Percentiles rank a stretch among this genome's conserved stretches.
Conservation (phyloP, 1,140 invertebrate genomes). For the Sipha flava region DNA sequence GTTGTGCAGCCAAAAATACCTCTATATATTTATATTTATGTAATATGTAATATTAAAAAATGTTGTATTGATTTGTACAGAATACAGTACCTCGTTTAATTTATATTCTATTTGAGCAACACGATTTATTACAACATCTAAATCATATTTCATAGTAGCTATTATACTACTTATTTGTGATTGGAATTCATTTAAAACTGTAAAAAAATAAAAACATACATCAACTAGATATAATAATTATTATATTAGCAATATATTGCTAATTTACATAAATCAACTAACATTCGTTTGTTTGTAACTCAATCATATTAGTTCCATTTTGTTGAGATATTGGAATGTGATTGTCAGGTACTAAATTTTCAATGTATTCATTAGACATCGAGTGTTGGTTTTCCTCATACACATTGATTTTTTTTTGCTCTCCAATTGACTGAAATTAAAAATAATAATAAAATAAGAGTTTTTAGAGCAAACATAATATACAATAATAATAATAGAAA, state of each 20-base stretch:
- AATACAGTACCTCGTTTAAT: not conserved
- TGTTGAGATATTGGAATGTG: conserved; percentile 4
- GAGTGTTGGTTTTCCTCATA: not conserved
- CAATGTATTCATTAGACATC: not conserved
- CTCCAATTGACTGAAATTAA: not conserved
- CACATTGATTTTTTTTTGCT: not conserved
- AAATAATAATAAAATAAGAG: not conserved
- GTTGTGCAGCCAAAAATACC: too few relatives aligned
- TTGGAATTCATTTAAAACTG: not conserved
- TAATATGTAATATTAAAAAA: too few relatives aligned
- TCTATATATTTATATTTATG: too few relatives aligned
- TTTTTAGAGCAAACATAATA: not conserved
- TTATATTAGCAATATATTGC: not conserved
- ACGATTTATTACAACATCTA: not conserved
- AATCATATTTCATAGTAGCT: not conserved
- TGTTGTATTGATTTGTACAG: too few relatives aligned
- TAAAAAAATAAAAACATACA: not conserved
- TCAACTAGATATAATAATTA: not conserved
- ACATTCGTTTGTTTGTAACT: not conserved
- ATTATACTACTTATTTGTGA: not conserved
- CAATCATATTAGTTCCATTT: not conserved
- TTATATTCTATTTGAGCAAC: not conserved
- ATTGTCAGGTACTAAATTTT: not conserved
- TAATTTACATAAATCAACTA: not conserved
- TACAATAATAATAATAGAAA: not conserved